Evolutionary conservation across 2,888 invertebrate species (phyloP).

Genomic region (Neuroscelio doddi): DNA sequence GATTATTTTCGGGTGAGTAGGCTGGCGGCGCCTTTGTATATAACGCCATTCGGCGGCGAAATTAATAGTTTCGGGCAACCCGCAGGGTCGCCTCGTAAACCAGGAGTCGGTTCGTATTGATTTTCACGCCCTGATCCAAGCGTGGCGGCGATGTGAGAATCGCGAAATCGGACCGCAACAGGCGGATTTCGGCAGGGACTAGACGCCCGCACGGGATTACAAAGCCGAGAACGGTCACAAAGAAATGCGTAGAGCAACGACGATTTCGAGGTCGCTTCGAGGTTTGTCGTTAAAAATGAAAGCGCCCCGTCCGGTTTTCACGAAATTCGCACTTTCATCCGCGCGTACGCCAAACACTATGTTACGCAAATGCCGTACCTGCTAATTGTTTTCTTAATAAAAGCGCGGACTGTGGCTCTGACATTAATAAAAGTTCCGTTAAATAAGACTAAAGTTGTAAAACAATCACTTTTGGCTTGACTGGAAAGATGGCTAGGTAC

Average conservation of each 20-base stretch:
- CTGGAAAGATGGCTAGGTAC: constrained; percentile 80
- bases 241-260: constrained; percentile 64
- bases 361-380: constrained; percentile 76
- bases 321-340: constrained; percentile 43
- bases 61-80: constrained; percentile 64
- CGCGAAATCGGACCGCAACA: not conserved
- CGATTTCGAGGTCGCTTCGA: constrained; percentile 72
- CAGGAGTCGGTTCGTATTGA: constrained; percentile 64
- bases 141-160: constrained; percentile 17
- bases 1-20: constrained; percentile 62
- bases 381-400: constrained; percentile 96
- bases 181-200: not conserved
- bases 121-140: constrained; percentile 66
- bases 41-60: constrained; percentile 21
- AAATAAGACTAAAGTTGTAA: constrained; percentile 82
- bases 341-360: constrained; percentile 53
- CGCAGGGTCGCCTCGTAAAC: constrained; percentile 50
- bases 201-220: not conserved
- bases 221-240: constrained; percentile 25
- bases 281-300: constrained; percentile 55
- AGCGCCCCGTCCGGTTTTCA: constrained; percentile 51
- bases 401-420: constrained; percentile 96
- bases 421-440: constrained; percentile 91
- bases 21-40: constrained; percentile 20
- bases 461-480: constrained; percentile 81